These are phyloP conservation scores for Arge pagana DNA, from an alignment of 2,888 invertebrate species.

Conservation along the genomic window DNA sequence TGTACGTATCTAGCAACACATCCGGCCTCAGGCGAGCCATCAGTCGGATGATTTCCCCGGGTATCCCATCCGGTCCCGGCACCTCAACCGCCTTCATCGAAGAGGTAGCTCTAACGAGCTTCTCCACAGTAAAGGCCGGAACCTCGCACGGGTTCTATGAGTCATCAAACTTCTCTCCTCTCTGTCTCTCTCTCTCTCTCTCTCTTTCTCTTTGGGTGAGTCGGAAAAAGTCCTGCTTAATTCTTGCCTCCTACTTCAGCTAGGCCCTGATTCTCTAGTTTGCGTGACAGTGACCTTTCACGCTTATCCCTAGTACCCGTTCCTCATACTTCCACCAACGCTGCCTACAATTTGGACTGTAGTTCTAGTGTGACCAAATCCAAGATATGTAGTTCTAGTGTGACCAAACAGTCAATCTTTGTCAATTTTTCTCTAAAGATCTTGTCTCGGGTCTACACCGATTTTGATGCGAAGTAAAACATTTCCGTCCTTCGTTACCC, in stretches of 20 bases:
- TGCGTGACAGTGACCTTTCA: too few relatives aligned
- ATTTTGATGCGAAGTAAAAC: too few relatives aligned
- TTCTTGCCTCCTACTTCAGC: slow-evolving; percentile 4
- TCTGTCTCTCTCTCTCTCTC: slow-evolving; percentile 31
- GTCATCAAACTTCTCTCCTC: slow-evolving; percentile 14
- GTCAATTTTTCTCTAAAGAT: too few relatives aligned
- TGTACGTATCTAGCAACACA: slow-evolving; percentile 18
- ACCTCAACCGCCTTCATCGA: too few relatives aligned
- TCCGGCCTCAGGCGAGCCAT: slow-evolving; percentile 23
- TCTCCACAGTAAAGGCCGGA: too few relatives aligned
- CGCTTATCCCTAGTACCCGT: slow-evolving; percentile 27
- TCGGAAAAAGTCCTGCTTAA: too few relatives aligned
- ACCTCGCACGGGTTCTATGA: too few relatives aligned
- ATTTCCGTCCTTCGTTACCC: too few relatives aligned
- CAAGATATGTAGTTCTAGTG: slow-evolving; percentile 4
- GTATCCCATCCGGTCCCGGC: slow-evolving; percentile 19
- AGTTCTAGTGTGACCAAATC: neutral
- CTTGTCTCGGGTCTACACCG: too few relatives aligned
- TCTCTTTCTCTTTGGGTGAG: slow-evolving; percentile 27
- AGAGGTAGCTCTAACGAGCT: too few relatives aligned
- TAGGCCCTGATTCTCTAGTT: slow-evolving; percentile 25
- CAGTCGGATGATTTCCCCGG: slow-evolving; percentile 30
- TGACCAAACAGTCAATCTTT: too few relatives aligned
- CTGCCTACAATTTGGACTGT: slow-evolving; percentile 23
- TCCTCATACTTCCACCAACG: slow-evolving; percentile 30